phyloP scores from a whole-genome alignment of 2,797 vertebrate genomes.

The Aselliscus stoliczkanus region DNA sequence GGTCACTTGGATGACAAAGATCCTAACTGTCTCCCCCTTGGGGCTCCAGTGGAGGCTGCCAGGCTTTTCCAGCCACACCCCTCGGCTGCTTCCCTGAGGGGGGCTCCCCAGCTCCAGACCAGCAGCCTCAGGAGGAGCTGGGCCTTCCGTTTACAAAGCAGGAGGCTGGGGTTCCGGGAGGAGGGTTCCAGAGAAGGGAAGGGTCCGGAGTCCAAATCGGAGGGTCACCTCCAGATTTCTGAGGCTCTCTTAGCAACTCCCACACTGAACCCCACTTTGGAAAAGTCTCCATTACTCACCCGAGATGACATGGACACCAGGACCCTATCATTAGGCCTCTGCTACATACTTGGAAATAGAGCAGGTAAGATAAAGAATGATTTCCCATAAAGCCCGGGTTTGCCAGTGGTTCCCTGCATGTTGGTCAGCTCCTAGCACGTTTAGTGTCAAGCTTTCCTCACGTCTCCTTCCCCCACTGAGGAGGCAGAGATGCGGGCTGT shows the following conservation, averaged over 20 bases:
- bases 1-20: background rate
- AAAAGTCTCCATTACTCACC: background rate
- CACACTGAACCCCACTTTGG: background rate
- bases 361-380: background rate
- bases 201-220: background rate
- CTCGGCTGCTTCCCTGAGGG: background rate
- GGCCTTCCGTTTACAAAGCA: background rate
- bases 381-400: background rate
- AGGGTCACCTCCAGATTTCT: too few relatives aligned
- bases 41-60: background rate
- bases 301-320: accelerated
- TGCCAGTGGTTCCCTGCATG: accelerated
- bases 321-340: background rate
- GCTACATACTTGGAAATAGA: background rate
- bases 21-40: accelerated
- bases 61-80: background rate
- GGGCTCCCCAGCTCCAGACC: too few relatives aligned
- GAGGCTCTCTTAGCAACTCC: background rate
- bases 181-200: background rate
- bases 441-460: background rate
- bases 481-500: background rate
- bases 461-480: background rate
- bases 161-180: background rate
- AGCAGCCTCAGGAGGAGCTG: background rate
- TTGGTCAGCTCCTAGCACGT: accelerated